phyloP scores from a whole-genome alignment of 1,140 invertebrate genomes.

The Eriocheir sinensis region DNA sequence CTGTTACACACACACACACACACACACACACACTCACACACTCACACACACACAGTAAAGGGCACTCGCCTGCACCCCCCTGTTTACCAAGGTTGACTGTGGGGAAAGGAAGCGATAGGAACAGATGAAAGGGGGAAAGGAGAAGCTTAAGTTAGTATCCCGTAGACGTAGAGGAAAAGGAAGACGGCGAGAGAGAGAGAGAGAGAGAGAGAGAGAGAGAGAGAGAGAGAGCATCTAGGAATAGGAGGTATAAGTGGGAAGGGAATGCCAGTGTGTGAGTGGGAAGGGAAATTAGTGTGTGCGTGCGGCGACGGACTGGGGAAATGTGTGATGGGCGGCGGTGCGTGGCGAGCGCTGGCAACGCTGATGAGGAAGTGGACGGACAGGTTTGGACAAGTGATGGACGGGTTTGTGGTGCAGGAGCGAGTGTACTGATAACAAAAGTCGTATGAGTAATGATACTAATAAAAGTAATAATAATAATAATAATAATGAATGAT shows the following conservation, averaged over 20 bases:
- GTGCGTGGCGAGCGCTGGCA: neutral
- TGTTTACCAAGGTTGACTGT: constrained; percentile 20
- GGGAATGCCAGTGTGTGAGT: neutral
- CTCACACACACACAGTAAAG: neutral
- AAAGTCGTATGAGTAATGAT: too few species aligned
- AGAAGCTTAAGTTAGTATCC: too few species aligned
- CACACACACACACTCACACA: neutral
- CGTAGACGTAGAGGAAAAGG: neutral
- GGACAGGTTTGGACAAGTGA: neutral
- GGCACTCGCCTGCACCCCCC: neutral
- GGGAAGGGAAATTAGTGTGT: neutral
- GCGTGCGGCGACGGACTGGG: neutral
- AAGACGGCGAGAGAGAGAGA: neutral
- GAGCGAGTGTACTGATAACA: too few species aligned
- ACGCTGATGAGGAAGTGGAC: too few species aligned
- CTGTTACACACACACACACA: neutral
- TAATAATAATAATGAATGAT: too few species aligned
- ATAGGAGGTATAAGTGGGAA: too few species aligned
- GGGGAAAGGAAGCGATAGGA: too few species aligned
- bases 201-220: too few species aligned
- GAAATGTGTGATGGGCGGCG: neutral
- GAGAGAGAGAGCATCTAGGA: too few species aligned
- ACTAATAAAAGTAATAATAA: too few species aligned
- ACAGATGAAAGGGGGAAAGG: too few species aligned
- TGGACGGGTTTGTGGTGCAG: neutral